Evolutionary conservation across 2,888 invertebrate species (phyloP).

Genomic region (Vandiemenella viatica): DNA sequence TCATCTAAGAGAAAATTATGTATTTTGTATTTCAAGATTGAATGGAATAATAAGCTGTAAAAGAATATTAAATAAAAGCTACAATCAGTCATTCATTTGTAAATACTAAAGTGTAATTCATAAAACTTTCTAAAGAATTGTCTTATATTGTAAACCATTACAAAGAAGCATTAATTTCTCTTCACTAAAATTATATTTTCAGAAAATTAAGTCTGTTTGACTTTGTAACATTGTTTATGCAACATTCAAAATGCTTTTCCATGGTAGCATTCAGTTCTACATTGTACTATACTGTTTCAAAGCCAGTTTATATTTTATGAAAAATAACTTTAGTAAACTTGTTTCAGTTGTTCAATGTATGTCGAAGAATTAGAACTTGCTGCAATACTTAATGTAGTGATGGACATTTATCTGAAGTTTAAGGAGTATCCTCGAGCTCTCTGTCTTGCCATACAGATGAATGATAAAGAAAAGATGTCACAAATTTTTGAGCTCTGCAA

Average conservation of each 20-base stretch:
- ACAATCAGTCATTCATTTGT: no score
- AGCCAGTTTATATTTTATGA: neutral
- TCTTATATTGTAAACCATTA: no score
- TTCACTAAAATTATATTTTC: no score
- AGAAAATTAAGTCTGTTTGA: no score
- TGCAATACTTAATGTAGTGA: constrained; percentile 64
- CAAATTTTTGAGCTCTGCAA: constrained; percentile 54
- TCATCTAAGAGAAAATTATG: no score
- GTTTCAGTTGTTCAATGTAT: constrained; percentile 77
- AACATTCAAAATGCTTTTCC: neutral
- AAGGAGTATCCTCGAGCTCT: constrained; percentile 79
- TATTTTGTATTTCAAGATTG: no score
- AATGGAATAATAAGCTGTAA: no score
- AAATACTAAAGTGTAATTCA: no score
- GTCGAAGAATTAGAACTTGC: constrained; percentile 89
- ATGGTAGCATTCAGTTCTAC: neutral
- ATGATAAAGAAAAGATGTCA: constrained; percentile 29
- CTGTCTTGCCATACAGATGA: constrained; percentile 80
- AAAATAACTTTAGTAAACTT: constrained; percentile 2
- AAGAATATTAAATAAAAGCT: no score
- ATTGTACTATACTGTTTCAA: neutral
- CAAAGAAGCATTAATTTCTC: no score
- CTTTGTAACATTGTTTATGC: neutral
- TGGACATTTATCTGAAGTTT: constrained; percentile 74
- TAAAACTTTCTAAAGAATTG: no score